phyloP scores from a whole-genome alignment of 2,888 invertebrate genomes.

The Pandemis corylana region DNA sequence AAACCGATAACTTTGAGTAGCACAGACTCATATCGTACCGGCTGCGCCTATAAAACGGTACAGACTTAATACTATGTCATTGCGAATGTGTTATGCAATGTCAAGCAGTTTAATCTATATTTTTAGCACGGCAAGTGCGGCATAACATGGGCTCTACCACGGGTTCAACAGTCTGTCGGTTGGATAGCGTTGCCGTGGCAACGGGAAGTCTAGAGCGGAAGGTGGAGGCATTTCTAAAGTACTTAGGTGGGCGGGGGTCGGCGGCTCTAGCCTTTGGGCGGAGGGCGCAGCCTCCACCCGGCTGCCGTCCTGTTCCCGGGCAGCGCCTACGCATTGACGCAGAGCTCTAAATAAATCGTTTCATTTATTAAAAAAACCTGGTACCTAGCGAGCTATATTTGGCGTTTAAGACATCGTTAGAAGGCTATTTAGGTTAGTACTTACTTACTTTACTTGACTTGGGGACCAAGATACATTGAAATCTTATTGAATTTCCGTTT shows the following conservation, averaged over 20 bases:
- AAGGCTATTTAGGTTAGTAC: too few relatives aligned
- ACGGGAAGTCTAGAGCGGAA: conserved; percentile 10
- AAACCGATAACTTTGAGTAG: too few relatives aligned
- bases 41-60: too few relatives aligned
- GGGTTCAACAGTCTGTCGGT: neutral
- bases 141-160: neutral
- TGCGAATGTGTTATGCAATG: conserved; percentile 15
- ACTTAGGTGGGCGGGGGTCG: conserved; percentile 21
- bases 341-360: conserved; percentile 39
- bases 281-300: conserved; percentile 44
- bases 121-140: conserved; percentile 14
- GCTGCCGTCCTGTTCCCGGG: conserved; percentile 43
- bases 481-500: too few relatives aligned
- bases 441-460: too few relatives aligned
- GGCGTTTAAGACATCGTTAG: neutral
- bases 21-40: too few relatives aligned
- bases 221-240: conserved; percentile 18
- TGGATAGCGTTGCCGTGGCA: conserved; percentile 2
- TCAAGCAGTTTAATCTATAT: conserved; percentile 24
- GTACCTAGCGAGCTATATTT: conserved; percentile 17
- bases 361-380: conserved; percentile 30
- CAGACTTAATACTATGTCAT: conserved; percentile 6
- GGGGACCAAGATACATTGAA: too few relatives aligned
- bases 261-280: conserved; percentile 43
- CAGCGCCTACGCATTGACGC: conserved; percentile 61